Evolutionary conservation across 2,113 vertebrate species (phyloP).

Genomic region (Tauraco erythrolophus): DNA sequence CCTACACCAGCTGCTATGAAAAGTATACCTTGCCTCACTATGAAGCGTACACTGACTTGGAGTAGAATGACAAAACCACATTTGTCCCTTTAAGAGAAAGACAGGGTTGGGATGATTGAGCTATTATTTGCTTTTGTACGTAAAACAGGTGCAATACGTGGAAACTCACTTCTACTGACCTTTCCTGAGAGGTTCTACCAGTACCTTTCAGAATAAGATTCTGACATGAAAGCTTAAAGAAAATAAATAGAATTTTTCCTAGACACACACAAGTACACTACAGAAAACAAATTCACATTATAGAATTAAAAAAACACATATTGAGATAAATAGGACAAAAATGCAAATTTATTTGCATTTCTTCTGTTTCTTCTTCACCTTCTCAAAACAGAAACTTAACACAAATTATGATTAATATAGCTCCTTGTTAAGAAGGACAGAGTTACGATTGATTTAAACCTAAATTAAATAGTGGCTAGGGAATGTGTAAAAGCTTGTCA

Average conservation of each 20-base stretch:
- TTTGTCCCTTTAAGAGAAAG: background rate
- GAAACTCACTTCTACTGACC: background rate
- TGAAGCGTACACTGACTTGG: rapidly evolving
- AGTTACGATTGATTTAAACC: background rate
- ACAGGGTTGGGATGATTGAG: background rate
- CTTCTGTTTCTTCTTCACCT: background rate
- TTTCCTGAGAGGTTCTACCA: background rate
- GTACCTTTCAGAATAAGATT: background rate
- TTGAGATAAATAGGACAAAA: background rate
- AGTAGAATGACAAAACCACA: background rate
- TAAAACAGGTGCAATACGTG: background rate
- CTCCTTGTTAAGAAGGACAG: background rate
- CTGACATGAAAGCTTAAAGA: background rate
- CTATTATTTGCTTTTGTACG: background rate
- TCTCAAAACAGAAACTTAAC: background rate
- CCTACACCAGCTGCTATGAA: background rate
- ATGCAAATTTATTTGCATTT: background rate
- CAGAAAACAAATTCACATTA: background rate
- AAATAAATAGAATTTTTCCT: background rate
- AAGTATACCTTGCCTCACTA: background rate
- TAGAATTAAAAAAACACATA: background rate
- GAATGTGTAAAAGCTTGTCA: background rate
- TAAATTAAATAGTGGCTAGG: background rate
- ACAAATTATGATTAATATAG: background rate
- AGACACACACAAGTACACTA: background rate